These are phyloP conservation scores for Oreochromis mossambicus DNA, from an alignment of 2,797 vertebrate genomes.

Conservation along the genomic window DNA sequence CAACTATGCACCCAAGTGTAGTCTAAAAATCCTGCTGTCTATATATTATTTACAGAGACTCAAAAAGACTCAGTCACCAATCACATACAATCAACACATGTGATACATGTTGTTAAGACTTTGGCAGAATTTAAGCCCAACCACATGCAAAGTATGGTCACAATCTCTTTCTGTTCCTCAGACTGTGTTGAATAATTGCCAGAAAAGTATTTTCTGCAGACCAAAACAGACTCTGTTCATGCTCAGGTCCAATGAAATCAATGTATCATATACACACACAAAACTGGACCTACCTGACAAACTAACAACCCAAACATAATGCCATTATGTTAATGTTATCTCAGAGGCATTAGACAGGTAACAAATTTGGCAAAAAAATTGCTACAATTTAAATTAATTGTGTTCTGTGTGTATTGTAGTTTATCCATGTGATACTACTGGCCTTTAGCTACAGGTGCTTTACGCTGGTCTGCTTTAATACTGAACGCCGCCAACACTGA, in stretches of 20 bases:
- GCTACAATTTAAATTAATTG: background rate
- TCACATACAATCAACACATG: background rate
- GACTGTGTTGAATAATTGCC: background rate
- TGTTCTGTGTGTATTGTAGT: background rate
- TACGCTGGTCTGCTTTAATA: background rate
- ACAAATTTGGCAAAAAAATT: background rate
- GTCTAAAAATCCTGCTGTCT: background rate
- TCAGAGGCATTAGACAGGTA: fast-evolving
- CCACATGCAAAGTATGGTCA: background rate
- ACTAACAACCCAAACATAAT: background rate
- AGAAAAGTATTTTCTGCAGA: background rate
- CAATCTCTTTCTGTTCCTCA: background rate
- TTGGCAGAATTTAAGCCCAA: background rate
- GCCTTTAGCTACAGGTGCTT: background rate
- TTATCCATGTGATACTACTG: background rate
- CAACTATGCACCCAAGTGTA: background rate
- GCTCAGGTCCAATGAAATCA: background rate
- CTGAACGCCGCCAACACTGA: background rate
- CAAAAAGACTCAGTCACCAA: background rate
- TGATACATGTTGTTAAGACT: background rate
- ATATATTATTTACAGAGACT: background rate
- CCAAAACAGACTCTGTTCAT: background rate
- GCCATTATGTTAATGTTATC: background rate
- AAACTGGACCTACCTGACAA: background rate
- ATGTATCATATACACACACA: background rate